phyloP scores from a whole-genome alignment of 53 echinoderm and acorn worm species.

The Henricia sp. region DNA sequence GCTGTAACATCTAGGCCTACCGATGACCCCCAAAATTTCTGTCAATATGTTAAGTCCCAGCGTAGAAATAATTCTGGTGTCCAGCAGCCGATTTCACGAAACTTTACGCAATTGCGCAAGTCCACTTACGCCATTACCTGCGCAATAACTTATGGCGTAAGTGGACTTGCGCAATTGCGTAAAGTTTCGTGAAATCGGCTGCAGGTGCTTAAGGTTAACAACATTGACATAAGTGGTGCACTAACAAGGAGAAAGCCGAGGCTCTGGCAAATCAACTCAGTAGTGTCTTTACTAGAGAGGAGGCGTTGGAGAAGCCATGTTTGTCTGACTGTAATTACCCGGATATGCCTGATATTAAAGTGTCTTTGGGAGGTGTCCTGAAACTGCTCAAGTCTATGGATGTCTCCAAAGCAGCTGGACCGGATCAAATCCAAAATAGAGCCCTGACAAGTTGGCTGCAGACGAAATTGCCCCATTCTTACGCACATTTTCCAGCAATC shows the following conservation, averaged over 20 bases:
- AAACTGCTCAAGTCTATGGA: conserved; percentile 16
- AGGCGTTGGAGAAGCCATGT: not conserved
- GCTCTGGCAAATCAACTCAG: conserved; percentile 25
- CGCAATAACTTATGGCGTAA: no score
- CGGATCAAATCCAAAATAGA: conserved; percentile 12
- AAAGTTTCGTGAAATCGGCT: no score
- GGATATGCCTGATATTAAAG: conserved; percentile 7
- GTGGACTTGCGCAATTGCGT: no score
- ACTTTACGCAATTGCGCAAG: no score
- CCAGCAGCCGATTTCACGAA: no score
- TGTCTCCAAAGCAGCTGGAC: conserved; percentile 26
- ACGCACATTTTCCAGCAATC: conserved; percentile 54
- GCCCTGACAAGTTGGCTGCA: conserved; percentile 11
- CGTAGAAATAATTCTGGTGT: no score
- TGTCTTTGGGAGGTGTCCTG: conserved; percentile 8
- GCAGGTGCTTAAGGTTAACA: no score
- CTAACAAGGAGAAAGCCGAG: conserved; percentile 10
- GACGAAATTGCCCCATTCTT: conserved; percentile 42
- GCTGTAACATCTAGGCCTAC: no score
- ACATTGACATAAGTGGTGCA: no score
- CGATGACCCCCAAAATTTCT: no score
- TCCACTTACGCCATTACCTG: no score
- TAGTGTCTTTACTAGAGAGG: conserved; percentile 8
- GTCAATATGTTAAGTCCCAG: no score
- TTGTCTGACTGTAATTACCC: not conserved